These are phyloP conservation scores for Neodon shergylaensis DNA, from an alignment of 2,113 vertebrate species.

Conservation along the genomic window DNA sequence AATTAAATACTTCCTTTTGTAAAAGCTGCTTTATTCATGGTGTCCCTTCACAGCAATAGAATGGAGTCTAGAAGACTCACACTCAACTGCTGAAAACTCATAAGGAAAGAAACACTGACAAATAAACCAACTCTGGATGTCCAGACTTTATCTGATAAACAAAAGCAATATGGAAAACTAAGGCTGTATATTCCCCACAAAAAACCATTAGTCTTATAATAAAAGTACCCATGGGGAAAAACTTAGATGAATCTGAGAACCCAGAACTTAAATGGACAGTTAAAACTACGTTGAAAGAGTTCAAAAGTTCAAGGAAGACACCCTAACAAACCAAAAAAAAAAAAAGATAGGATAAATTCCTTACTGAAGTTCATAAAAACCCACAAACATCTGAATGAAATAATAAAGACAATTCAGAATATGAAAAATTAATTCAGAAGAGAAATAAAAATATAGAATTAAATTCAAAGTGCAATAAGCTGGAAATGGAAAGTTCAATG, in stretches of 20 bases:
- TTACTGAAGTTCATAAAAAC: not conserved
- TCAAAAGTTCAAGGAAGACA: not conserved
- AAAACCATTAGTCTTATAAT: not conserved
- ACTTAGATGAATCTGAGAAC: not conserved
- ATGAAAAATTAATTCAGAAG: not conserved
- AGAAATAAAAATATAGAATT: not conserved
- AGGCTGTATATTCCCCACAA: not conserved
- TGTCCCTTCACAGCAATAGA: not conserved
- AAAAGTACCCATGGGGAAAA: not conserved
- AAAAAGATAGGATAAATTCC: not conserved
- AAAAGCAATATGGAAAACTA: not conserved
- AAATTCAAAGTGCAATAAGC: not conserved
- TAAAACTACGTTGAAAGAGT: not conserved
- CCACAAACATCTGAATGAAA: not conserved
- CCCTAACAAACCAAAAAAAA: not conserved
- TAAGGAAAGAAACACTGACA: not conserved
- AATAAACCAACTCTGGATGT: not conserved
- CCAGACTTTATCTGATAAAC: not conserved
- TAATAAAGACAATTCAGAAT: not conserved
- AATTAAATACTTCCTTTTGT: not conserved
- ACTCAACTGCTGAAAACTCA: not conserved
- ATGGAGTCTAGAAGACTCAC: not conserved
- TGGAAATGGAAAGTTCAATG: not conserved
- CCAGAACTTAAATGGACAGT: not conserved
- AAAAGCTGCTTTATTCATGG: not conserved